These are phyloP conservation scores for Pristionchus maxplancki DNA, from an alignment of 2,888 invertebrate genomes.

Conservation along the genomic window DNA sequence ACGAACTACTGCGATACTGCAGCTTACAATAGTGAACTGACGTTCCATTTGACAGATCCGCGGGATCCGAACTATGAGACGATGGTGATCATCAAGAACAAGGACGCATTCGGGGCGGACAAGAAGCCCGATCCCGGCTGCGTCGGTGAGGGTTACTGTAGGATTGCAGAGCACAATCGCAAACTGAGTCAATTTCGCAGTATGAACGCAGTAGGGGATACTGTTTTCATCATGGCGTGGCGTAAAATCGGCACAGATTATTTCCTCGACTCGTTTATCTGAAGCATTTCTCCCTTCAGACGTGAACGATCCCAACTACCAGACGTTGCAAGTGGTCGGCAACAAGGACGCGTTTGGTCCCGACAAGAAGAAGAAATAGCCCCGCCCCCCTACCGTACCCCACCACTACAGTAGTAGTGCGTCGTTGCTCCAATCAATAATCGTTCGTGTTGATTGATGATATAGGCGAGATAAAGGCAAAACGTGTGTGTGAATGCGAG, in stretches of 20 bases:
- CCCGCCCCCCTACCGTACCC: background rate
- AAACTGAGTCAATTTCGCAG: background rate
- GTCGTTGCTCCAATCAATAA: constrained; percentile 22
- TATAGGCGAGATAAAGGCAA: constrained; percentile 28
- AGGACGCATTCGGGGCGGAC: constrained; percentile 35
- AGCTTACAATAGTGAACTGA: background rate
- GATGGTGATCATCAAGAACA: constrained; percentile 21
- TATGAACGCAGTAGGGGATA: too few species aligned
- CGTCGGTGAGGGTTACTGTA: constrained; percentile 13
- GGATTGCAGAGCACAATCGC: background rate
- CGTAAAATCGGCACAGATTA: too few species aligned
- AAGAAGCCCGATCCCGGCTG: background rate
- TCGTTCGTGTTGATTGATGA: constrained; percentile 19
- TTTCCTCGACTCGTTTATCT: background rate
- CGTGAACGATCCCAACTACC: constrained; percentile 37
- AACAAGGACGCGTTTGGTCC: too few species aligned
- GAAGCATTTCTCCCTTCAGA: background rate
- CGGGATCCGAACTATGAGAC: constrained; percentile 44
- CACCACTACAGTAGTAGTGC: background rate
- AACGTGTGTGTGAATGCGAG: background rate
- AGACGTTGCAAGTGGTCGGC: constrained; percentile 38
- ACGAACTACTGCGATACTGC: background rate
- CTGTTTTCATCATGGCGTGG: too few species aligned
- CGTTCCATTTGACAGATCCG: background rate
- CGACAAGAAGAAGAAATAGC: too few species aligned